Base-by-base conservation (phyloP, 2,113 vertebrate species). In the Aptenodytes forsteri region DNA sequence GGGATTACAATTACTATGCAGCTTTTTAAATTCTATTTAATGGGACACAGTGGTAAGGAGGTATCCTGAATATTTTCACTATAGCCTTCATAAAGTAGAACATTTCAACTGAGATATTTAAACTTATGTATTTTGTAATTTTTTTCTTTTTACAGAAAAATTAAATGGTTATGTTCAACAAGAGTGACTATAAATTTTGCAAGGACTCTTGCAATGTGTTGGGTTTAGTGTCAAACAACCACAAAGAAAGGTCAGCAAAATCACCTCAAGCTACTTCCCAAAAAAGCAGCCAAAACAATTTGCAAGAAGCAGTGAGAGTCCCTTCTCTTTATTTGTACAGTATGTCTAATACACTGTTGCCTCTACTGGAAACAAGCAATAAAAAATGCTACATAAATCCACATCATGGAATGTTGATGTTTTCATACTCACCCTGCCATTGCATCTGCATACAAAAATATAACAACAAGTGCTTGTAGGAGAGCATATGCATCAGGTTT, bases 391-490 rank as follows among this genome's bases (percentile, higher is more conserved):
- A 83, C 91, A 85, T 52, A 95, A 96, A 96, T 80, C 91, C 87
- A 72, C 89, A 88, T 59, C 62, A 7, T 25, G 91, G 87, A 61
- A 70, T 34, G 83, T 5, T 38, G 94, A 93, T 93, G 95, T 88
- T 96, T 73, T 90, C 91, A 94, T 91, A 62, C 84, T 95, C 93
- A 54, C 49, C 82, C 93, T 97, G 95, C 91, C 94, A 87, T 62
- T 11, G 14, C 82, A 97, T 96, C 95, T 97, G 95, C 96, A 86
- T 83, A 70, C 70, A 90, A 70, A 95, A 94, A 87, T 12, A 93
- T 82, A 95, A 79, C 76, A 75, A 92, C 91, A 94, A 94, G 94
- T 93, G 90, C 91, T 95, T n/a, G 87, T 9, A 95, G 91, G 58
- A 92, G 81, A 76, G 89, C 50, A 29, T 42, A 40, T 2, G 44